Percentiles rank a stretch among this genome's conserved stretches.
Conservation (phyloP, 1,140 invertebrate species). For the Dendroctonus valens region DNA sequence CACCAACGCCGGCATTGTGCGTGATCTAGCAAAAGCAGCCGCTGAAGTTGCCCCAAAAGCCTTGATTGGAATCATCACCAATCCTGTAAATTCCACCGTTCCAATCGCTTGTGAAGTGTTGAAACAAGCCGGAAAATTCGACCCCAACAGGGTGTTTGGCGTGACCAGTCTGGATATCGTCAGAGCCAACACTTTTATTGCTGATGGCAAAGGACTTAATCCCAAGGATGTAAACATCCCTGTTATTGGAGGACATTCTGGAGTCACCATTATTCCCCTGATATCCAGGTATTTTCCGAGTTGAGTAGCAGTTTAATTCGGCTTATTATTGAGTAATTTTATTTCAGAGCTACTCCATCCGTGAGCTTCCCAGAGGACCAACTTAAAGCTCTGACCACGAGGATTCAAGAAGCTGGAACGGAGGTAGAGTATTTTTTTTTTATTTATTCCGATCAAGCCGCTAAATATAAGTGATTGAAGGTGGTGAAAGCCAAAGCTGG, state of each 20-base stretch:
- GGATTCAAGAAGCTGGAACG: slow-evolving; percentile 97
- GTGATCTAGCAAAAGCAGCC: slow-evolving; percentile 79
- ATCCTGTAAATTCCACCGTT: slow-evolving; percentile 98
- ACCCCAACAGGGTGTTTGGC: slow-evolving; percentile 90
- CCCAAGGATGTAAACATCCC: slow-evolving; percentile 82
- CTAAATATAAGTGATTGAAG: slow-evolving; percentile 13
- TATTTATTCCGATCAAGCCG: not conserved
- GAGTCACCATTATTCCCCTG: slow-evolving; percentile 95
- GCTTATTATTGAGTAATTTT: not conserved
- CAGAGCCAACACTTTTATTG: slow-evolving; percentile 91
- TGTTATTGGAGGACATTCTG: slow-evolving; percentile 98
- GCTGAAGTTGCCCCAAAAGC: slow-evolving; percentile 89
- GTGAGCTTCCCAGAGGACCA: slow-evolving; percentile 69
- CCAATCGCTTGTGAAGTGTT: slow-evolving; percentile 95
- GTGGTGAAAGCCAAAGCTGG: slow-evolving; percentile 98
- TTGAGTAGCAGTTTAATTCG: not conserved
- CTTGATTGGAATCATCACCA: slow-evolving; percentile 93
- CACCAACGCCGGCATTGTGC: slow-evolving; percentile 96
- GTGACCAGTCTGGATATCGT: slow-evolving; percentile 98
- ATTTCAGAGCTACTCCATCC: slow-evolving; percentile 63
- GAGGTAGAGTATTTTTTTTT: slow-evolving; percentile 64
- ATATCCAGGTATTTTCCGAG: slow-evolving; percentile 64
- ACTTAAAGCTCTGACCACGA: slow-evolving; percentile 71
- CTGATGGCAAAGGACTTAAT: slow-evolving; percentile 77
- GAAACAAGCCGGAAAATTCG: slow-evolving; percentile 86